Conservation (phyloP, 2,888 invertebrate species). For the Cantharis lateralis region DNA sequence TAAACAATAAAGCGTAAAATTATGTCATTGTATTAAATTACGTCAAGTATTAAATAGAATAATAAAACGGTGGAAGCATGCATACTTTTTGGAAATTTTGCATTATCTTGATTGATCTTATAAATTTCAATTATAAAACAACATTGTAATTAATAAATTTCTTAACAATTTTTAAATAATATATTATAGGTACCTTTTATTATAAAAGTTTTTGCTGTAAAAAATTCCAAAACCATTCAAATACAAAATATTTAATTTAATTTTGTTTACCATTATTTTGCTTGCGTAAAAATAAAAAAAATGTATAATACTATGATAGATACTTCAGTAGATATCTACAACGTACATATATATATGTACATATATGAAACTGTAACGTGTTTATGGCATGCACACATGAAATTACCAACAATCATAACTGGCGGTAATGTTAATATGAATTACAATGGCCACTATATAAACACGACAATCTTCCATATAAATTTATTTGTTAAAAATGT, state of each 20-base stretch:
- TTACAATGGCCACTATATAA: conserved; percentile 42
- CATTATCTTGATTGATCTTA: background rate
- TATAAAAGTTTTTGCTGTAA: conserved; percentile 8
- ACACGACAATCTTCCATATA: conserved; percentile 24
- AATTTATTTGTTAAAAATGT: conserved; percentile 17
- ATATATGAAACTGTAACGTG: conserved; percentile 32
- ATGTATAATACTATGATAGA: conserved; percentile 31
- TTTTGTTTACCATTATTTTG: conserved; percentile 6
- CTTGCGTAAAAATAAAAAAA: conserved; percentile 34
- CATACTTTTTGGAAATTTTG: background rate
- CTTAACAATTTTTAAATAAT: background rate
- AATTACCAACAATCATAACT: conserved; percentile 46
- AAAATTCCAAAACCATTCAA: conserved; percentile 8
- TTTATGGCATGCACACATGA: conserved; percentile 43
- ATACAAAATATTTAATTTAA: conserved; percentile 14
- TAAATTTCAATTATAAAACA: background rate
- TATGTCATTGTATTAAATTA: too few relatives aligned
- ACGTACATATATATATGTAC: conserved; percentile 24
- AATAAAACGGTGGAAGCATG: background rate
- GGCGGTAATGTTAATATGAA: conserved; percentile 43
- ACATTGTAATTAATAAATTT: background rate
- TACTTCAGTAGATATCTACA: background rate
- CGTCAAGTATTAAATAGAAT: background rate
- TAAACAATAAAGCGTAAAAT: too few relatives aligned
- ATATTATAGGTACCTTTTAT: too few relatives aligned